Conservation (phyloP, 2,888 invertebrate species). For the Apamea anceps region DNA sequence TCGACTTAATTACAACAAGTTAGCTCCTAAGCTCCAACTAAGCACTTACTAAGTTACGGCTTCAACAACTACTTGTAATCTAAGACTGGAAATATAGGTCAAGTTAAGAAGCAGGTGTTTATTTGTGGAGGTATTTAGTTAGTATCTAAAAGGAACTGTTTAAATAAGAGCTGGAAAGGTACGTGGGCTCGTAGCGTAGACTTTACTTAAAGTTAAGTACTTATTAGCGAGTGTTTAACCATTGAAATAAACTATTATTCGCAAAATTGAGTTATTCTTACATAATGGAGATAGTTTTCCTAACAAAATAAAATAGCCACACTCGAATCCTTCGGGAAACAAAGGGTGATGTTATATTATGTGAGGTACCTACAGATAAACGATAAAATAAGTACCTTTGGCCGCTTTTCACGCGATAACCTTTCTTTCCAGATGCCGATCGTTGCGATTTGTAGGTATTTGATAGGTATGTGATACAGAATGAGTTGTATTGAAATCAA, state of each 20-base stretch:
- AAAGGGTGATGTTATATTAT: not conserved
- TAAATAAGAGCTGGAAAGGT: not conserved
- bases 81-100: not conserved
- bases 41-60: slow-evolving; percentile 27
- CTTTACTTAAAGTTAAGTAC: not conserved
- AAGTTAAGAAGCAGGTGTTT: not conserved
- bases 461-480: not conserved
- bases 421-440: not conserved
- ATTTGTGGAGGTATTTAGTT: not conserved
- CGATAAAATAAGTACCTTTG: not conserved
- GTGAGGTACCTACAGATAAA: not conserved
- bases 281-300: not conserved
- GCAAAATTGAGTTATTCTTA: not conserved
- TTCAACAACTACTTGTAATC: slow-evolving; percentile 20
- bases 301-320: not conserved
- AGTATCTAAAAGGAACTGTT: not conserved
- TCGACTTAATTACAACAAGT: slow-evolving; percentile 53
- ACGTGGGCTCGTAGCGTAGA: not conserved
- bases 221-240: not conserved
- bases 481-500: not conserved
- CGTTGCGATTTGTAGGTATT: not conserved
- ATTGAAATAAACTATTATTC: too few relatives aligned
- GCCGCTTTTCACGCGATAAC: not conserved
- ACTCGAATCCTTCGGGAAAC: not conserved
- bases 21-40: slow-evolving; percentile 32